Percentiles rank a stretch among this genome's conserved stretches.
phyloP scores from a whole-genome alignment of 2,888 invertebrate genomes.

The Ashinkailepas kermadecensis region DNA sequence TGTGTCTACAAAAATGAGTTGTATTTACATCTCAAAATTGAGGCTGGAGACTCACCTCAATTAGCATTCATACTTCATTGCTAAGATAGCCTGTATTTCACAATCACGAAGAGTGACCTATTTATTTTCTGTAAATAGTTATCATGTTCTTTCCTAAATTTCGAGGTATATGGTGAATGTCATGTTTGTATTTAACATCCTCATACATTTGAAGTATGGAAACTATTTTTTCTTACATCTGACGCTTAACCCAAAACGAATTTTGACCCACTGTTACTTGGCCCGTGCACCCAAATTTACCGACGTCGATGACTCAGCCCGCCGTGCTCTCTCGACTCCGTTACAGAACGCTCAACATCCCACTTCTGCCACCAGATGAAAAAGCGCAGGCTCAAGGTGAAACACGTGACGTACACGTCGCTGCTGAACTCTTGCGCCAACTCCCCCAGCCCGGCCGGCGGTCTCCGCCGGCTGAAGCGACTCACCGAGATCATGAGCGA shows the following conservation, averaged over 20 bases:
- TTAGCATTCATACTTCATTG: too few species aligned
- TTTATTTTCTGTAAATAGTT: too few species aligned
- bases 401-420: constrained; percentile 68
- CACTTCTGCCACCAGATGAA: constrained; percentile 57
- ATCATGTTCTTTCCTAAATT: neutral
- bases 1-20: too few species aligned
- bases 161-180: too few species aligned
- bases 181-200: too few species aligned
- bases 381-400: constrained; percentile 57
- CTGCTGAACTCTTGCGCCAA: constrained; percentile 84
- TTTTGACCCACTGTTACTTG: neutral
- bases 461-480: constrained; percentile 57
- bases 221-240: neutral
- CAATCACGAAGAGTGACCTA: too few species aligned
- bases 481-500: constrained; percentile 61
- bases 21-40: too few species aligned
- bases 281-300: neutral
- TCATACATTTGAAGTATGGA: neutral
- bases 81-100: too few species aligned
- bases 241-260: neutral
- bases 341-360: neutral
- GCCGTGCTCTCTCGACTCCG: neutral
- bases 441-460: constrained; percentile 57
- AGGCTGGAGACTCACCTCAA: too few species aligned
- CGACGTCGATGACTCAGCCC: neutral